Evolutionary conservation across 2,113 vertebrate genomes (phyloP).

Genomic region (Cebidichthys violaceus): DNA sequence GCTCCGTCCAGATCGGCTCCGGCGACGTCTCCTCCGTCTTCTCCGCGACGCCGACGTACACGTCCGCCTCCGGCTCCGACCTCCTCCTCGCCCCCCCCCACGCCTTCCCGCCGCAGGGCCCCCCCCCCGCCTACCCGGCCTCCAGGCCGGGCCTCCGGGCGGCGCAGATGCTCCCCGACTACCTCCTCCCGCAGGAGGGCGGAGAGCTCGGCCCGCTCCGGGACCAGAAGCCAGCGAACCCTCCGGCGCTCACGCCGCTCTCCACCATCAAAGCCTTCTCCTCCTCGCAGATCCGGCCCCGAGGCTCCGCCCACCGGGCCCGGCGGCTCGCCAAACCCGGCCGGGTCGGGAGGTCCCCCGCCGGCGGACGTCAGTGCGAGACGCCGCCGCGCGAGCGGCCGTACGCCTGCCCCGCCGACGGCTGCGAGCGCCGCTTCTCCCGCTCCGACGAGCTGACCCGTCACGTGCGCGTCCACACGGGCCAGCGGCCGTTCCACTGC

Average conservation of each 20-base stretch:
- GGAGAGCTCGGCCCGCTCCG: constrained; percentile 82
- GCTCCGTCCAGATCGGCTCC: constrained; percentile 83
- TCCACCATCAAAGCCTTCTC: constrained; percentile 97
- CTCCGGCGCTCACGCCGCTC: constrained; percentile 88
- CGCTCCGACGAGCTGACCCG: constrained; percentile 95
- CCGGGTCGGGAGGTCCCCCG: constrained; percentile 88
- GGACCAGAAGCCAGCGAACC: constrained; percentile 53
- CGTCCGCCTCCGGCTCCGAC: constrained; percentile 83
- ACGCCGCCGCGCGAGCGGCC: constrained; percentile 93
- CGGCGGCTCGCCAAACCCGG: constrained; percentile 87
- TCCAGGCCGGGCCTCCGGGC: constrained; percentile 61
- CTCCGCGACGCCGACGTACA: constrained; percentile 86
- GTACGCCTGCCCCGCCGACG: constrained; percentile 92
- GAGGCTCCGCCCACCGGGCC: constrained; percentile 84
- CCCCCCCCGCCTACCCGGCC: constrained; percentile 88
- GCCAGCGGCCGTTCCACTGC: constrained; percentile 98
- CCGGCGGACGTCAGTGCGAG: constrained; percentile 88
- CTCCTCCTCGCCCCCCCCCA: constrained; percentile 55
- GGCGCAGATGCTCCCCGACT: constrained; percentile 93
- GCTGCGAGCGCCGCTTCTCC: constrained; percentile 95
- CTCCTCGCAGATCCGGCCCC: constrained; percentile 83
- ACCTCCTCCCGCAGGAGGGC: constrained; percentile 85
- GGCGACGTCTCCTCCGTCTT: constrained; percentile 87
- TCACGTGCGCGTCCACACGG: constrained; percentile 96
- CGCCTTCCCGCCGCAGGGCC: constrained; percentile 81